phyloP scores from a whole-genome alignment of 2,113 vertebrate species.

The Callithrix jacchus region DNA sequence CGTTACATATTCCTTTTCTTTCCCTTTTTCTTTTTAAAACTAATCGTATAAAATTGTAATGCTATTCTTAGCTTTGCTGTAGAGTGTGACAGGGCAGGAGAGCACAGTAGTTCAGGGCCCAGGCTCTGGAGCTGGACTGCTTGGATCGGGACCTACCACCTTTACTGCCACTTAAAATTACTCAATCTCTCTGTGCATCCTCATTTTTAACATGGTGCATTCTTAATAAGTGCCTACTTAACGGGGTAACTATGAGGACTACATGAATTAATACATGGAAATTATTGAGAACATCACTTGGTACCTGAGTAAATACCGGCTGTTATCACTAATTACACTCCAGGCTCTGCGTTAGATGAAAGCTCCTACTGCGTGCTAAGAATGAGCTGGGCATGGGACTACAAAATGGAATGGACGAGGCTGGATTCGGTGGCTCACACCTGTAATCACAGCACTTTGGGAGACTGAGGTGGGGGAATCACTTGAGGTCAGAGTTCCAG shows the following conservation, averaged over 20 bases:
- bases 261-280: neutral
- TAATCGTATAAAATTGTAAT: neutral
- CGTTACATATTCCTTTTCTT: neutral
- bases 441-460: no score
- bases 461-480: no score
- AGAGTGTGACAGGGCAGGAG: neutral
- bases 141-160: neutral
- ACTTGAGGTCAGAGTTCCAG: no score
- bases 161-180: neutral
- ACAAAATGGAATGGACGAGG: neutral
- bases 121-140: neutral
- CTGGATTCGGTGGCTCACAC: no score
- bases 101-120: neutral
- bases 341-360: neutral
- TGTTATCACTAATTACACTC: neutral
- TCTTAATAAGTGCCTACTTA: neutral
- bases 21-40: neutral
- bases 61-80: neutral
- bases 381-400: neutral
- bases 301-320: neutral
- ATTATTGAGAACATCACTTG: neutral
- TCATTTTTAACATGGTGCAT: neutral
- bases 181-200: neutral
- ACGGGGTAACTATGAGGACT: neutral
- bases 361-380: neutral